Percentiles rank a stretch among this genome's conserved stretches.
These are phyloP conservation scores for Myiagra hebetior DNA, from an alignment of 2,113 vertebrate genomes.

Conservation along the genomic window DNA sequence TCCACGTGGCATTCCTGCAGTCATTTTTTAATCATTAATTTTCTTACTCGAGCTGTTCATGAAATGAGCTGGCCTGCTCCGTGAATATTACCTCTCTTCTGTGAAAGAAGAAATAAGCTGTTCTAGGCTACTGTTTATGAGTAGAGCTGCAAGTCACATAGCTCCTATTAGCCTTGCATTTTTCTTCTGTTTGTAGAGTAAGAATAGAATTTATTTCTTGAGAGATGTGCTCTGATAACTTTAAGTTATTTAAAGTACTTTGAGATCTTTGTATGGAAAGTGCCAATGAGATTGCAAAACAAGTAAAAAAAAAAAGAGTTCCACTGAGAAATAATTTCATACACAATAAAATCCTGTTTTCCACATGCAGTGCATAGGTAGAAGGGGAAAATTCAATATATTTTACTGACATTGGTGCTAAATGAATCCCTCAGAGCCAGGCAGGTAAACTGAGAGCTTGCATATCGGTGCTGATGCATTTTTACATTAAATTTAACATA, in stretches of 20 bases:
- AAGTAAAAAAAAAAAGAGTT: not conserved
- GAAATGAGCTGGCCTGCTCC: not conserved
- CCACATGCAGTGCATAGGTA: not conserved
- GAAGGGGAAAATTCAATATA: not conserved
- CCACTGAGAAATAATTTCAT: not conserved
- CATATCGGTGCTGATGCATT: not conserved
- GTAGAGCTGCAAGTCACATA: not conserved
- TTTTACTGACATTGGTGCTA: not conserved
- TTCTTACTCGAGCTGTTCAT: fast-evolving
- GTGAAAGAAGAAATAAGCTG: not conserved
- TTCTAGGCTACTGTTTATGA: not conserved
- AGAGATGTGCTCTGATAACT: not conserved
- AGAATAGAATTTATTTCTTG: not conserved
- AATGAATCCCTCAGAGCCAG: not conserved
- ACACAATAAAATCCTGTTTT: not conserved
- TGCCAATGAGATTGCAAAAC: not conserved
- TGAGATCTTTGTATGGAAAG: not conserved
- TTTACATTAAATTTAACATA: not conserved
- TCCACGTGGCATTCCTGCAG: fast-evolving
- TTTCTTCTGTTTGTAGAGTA: not conserved
- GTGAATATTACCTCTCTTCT: not conserved
- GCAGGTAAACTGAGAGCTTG: not conserved
- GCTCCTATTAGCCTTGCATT: not conserved
- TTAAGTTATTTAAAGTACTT: not conserved
- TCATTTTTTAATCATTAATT: not conserved